These are phyloP conservation scores for Mythimna albipuncta DNA, from an alignment of 2,888 invertebrate species.

Conservation along the genomic window DNA sequence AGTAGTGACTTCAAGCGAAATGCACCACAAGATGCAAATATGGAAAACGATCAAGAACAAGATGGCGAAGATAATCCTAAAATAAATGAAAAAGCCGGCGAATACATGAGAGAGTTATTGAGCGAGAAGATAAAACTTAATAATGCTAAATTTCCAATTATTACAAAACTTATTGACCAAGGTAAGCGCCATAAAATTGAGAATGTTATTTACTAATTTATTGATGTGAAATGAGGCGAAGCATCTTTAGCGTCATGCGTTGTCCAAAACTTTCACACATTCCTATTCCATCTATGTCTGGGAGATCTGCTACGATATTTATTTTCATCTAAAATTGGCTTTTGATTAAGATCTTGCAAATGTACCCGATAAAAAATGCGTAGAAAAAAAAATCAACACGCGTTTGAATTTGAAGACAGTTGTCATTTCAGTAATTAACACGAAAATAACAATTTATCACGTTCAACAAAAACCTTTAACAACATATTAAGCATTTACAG, in stretches of 20 bases:
- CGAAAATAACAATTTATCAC: background rate
- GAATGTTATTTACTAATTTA: background rate
- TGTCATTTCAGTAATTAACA: background rate
- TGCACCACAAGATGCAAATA: conserved; percentile 73
- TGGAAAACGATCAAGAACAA: conserved; percentile 79
- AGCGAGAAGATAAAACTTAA: conserved; percentile 93
- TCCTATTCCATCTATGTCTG: background rate
- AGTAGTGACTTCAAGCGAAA: conserved; percentile 88
- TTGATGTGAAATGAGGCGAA: background rate
- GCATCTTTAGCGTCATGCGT: background rate
- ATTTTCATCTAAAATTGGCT: background rate
- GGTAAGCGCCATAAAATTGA: conserved; percentile 85
- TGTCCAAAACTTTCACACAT: background rate
- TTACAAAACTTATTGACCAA: conserved; percentile 93
- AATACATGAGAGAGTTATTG: conserved; percentile 94
- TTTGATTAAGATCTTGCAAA: no score
- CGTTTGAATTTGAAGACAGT: no score
- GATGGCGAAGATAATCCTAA: conserved; percentile 90
- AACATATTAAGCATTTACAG: background rate
- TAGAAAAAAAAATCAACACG: background rate
- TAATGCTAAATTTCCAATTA: conserved; percentile 93
- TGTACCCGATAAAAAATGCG: background rate
- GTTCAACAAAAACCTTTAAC: background rate
- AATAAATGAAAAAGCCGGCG: conserved; percentile 93
- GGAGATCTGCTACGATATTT: background rate